Conservation (phyloP, 2,797 vertebrate genomes). For the Emys orbicularis region DNA sequence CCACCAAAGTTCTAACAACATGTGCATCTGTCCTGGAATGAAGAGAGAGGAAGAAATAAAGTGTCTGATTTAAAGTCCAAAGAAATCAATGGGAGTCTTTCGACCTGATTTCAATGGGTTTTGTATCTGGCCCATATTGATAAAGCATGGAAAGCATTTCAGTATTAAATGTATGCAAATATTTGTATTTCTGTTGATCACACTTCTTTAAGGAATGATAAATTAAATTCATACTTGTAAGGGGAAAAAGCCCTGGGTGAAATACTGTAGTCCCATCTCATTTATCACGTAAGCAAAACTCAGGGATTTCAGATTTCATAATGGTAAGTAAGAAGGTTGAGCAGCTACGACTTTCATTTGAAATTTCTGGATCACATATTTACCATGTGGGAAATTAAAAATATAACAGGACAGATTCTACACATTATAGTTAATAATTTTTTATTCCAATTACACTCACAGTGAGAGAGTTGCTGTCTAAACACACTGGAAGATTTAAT, state of each 20-base stretch:
- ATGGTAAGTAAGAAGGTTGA: too few relatives aligned
- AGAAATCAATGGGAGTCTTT: neutral
- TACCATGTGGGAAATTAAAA: too few relatives aligned
- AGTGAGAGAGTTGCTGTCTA: too few relatives aligned
- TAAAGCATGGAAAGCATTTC: constrained; percentile 27
- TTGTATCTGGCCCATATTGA: constrained; percentile 13
- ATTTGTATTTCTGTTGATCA: neutral
- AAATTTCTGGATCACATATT: too few relatives aligned
- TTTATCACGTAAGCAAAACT: neutral
- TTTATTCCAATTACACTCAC: too few relatives aligned
- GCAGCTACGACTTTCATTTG: too few relatives aligned
- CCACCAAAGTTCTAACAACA: neutral
- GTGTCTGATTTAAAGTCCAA: neutral
- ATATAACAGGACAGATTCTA: too few relatives aligned
- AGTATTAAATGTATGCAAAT: neutral
- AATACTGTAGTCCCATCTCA: neutral
- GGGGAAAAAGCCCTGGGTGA: neutral
- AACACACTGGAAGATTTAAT: neutral
- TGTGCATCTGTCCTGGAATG: neutral
- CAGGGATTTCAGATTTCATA: too few relatives aligned
- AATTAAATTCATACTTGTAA: neutral
- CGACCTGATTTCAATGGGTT: constrained; percentile 32
- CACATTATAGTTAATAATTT: too few relatives aligned
- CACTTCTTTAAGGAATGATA: neutral
- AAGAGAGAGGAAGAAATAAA: too few relatives aligned